phyloP scores from a whole-genome alignment of 2,113 vertebrate species.

The Paedocypris sp. region DNA sequence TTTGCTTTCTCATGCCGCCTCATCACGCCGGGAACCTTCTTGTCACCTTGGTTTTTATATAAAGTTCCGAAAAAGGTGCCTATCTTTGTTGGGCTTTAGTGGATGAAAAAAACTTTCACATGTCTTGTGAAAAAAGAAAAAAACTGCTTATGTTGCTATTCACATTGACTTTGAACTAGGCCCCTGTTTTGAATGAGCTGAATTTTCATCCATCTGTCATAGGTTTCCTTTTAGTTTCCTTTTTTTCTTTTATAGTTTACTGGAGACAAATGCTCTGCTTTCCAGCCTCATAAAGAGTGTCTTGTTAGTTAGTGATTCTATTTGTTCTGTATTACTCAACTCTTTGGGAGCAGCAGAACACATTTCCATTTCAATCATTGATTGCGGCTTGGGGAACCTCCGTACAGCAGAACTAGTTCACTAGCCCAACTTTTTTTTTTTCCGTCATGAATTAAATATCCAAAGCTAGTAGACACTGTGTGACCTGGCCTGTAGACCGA shows the following conservation, averaged over 20 bases:
- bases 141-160: background rate
- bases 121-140: background rate
- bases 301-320: background rate
- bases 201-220: background rate
- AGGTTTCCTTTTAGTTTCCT: no score
- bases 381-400: conserved; percentile 1
- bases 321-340: background rate
- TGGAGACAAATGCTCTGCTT: no score
- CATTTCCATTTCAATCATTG: conserved; percentile 8
- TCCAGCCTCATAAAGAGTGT: no score
- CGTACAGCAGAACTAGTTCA: conserved; percentile 1
- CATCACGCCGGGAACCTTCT: background rate
- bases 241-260: no score
- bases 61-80: background rate
- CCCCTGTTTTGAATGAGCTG: background rate
- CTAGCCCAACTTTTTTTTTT: conserved; percentile 24
- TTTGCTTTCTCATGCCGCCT: background rate
- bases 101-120: background rate
- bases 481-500: conserved; percentile 4
- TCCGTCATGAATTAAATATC: conserved; percentile 46
- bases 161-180: background rate
- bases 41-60: background rate
- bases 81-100: background rate
- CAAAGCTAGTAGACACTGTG: conserved; percentile 15
- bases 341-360: background rate